Percentiles rank a stretch among this genome's conserved stretches.
Evolutionary conservation across 1,140 invertebrate genomes (phyloP).

Genomic region (Dendroctonus valens): DNA sequence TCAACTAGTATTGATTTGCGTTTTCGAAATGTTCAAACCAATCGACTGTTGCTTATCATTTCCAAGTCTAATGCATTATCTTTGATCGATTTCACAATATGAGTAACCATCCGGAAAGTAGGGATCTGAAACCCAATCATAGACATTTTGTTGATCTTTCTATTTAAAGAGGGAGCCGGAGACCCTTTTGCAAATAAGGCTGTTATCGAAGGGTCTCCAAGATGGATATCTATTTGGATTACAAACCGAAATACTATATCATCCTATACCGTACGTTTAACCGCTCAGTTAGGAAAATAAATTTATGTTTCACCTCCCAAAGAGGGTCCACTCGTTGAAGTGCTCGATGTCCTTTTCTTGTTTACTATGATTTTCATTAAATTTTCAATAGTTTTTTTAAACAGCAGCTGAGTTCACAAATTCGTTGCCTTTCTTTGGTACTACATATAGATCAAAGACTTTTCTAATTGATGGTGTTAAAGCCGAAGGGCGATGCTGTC

Average conservation of each 20-base stretch:
- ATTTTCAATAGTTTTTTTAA: background rate
- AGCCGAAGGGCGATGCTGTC: constrained; percentile 4
- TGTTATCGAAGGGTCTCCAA: constrained; percentile 6
- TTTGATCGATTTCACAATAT: constrained; percentile 10
- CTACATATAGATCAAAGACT: constrained; percentile 15
- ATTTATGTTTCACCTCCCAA: background rate
- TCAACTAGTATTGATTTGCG: no score
- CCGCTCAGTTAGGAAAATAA: background rate
- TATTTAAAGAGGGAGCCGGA: constrained; percentile 8
- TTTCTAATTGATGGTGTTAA: constrained; percentile 13
- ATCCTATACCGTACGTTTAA: background rate
- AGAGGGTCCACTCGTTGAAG: no score
- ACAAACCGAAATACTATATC: background rate
- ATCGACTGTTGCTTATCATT: no score
- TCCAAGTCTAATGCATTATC: background rate
- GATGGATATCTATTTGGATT: constrained; percentile 8
- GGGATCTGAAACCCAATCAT: constrained; percentile 22
- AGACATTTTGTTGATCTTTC: constrained; percentile 21
- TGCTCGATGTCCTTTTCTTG: no score
- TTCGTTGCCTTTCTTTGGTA: background rate
- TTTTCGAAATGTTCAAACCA: no score
- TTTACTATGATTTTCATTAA: no score
- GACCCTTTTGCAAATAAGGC: constrained; percentile 13
- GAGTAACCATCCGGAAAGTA: background rate
- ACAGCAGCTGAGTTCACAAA: constrained; percentile 5